Percentiles rank a stretch among this genome's conserved stretches.
Conservation (phyloP, 2,797 vertebrate genomes). For the Acrossocheilus wenchowensis region DNA sequence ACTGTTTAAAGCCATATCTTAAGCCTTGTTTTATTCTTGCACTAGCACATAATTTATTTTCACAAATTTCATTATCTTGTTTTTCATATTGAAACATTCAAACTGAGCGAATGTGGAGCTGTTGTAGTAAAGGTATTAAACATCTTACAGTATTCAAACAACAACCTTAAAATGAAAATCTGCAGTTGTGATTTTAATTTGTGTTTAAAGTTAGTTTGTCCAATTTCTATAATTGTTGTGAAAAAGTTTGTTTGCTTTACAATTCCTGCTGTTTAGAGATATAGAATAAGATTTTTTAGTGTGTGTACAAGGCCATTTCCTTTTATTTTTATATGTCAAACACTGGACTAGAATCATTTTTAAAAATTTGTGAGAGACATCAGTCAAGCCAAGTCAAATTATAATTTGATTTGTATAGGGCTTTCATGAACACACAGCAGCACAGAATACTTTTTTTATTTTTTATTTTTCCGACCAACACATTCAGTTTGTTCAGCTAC, state of each 20-base stretch:
- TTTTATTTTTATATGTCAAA: constrained; percentile 95
- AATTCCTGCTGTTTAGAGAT: constrained; percentile 99
- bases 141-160: constrained; percentile 77
- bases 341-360: constrained; percentile 98
- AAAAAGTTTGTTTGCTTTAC: constrained; percentile 93
- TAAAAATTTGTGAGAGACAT: constrained; percentile 76
- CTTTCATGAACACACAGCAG: constrained; percentile 65
- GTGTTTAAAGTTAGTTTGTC: constrained; percentile 81
- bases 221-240: constrained; percentile 51
- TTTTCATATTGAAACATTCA: constrained; percentile 63
- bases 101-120: constrained; percentile 79
- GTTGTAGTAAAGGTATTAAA: constrained; percentile 87
- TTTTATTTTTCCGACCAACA: constrained; percentile 63
- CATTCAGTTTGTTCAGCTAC: constrained; percentile 49
- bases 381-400: constrained; percentile 28
- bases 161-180: constrained; percentile 97
- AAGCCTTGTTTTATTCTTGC: constrained; percentile 72
- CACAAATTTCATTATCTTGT: constrained; percentile 69
- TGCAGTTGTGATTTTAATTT: constrained; percentile 85
- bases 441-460: constrained; percentile 71
- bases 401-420: constrained; percentile 22
- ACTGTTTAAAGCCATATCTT: constrained; percentile 79
- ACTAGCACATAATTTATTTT: constrained; percentile 76
- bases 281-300: constrained; percentile 88
- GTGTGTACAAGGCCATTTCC: constrained; percentile 85